phyloP scores from a whole-genome alignment of 2,888 invertebrate species.

The Cybosia mesomella region DNA sequence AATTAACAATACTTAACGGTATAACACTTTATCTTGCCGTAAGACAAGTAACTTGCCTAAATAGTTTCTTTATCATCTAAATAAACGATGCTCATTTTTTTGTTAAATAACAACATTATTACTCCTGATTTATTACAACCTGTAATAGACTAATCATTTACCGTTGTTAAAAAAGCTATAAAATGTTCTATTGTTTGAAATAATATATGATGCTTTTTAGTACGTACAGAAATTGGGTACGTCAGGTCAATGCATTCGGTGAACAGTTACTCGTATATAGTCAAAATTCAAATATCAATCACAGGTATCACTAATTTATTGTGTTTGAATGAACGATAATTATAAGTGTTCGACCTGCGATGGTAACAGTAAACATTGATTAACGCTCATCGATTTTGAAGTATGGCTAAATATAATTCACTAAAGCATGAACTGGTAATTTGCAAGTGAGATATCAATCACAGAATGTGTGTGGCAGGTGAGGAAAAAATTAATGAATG shows the following conservation, averaged over 20 bases:
- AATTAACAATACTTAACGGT: constrained; percentile 50
- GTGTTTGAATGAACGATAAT: constrained; percentile 54
- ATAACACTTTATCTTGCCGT: constrained; percentile 21
- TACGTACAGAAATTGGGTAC: constrained; percentile 24
- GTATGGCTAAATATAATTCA: constrained; percentile 38
- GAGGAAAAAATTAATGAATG: constrained; percentile 31
- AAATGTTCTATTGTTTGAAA: constrained; percentile 37
- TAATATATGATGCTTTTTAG: constrained; percentile 20
- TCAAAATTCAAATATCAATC: constrained; percentile 61
- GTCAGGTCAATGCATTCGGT: constrained; percentile 45
- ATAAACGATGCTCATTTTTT: constrained; percentile 50
- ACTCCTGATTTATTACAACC: constrained; percentile 35
- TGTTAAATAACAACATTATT: constrained; percentile 22
- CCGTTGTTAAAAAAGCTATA: constrained; percentile 18
- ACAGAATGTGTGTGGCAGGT: constrained; percentile 39
- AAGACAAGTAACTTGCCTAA: constrained; percentile 45
- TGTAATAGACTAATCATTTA: constrained; percentile 33
- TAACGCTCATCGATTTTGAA: constrained; percentile 38
- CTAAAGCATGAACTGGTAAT: constrained; percentile 28
- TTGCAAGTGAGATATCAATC: constrained; percentile 50
- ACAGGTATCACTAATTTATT: constrained; percentile 51
- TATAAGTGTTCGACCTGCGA: constrained; percentile 42
- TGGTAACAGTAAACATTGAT: constrained; percentile 53
- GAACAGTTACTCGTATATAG: constrained; percentile 57
- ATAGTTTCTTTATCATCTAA: constrained; percentile 46